A percentile compares a stretch with the other conserved stretches of the same genome.
Conservation (phyloP, 2,888 invertebrate genomes). For the Tetragonisca angustula region DNA sequence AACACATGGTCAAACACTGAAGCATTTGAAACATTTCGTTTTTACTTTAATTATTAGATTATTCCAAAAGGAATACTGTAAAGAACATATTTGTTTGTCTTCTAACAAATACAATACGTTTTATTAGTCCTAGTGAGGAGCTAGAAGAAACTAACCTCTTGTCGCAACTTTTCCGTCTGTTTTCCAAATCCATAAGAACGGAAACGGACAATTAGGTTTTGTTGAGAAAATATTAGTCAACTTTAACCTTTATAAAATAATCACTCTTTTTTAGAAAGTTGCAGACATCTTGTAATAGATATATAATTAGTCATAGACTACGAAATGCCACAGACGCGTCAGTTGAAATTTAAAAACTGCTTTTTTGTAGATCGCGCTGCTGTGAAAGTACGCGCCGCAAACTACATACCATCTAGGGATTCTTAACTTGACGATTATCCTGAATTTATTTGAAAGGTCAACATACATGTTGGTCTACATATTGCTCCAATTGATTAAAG, state of each 20-base stretch:
- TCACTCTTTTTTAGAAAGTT: not conserved
- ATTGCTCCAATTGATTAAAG: too few relatives aligned
- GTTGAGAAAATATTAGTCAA: not conserved
- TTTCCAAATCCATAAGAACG: constrained; percentile 67
- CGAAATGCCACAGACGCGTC: constrained; percentile 1
- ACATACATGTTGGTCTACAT: too few relatives aligned
- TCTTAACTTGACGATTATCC: too few relatives aligned
- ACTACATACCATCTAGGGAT: too few relatives aligned
- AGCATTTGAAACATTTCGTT: not conserved
- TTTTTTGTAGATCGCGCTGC: not conserved
- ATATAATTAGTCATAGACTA: constrained; percentile 1
- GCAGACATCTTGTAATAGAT: constrained; percentile 55
- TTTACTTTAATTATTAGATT: not conserved
- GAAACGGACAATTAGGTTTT: not conserved
- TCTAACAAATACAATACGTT: constrained; percentile 3
- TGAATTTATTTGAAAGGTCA: too few relatives aligned
- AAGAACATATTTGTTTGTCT: not conserved
- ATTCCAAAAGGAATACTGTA: not conserved
- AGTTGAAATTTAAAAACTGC: not conserved
- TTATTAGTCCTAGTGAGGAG: not conserved
- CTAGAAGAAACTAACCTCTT: constrained; percentile 65
- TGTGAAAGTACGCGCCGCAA: not conserved
- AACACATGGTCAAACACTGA: too few relatives aligned
- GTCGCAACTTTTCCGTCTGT: constrained; percentile 67
- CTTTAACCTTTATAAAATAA: constrained; percentile 40